Evolutionary conservation across 2,113 vertebrate species (phyloP), one percentile per base, ranked within the genome.

Genomic region (Sitta europaea): DNA sequence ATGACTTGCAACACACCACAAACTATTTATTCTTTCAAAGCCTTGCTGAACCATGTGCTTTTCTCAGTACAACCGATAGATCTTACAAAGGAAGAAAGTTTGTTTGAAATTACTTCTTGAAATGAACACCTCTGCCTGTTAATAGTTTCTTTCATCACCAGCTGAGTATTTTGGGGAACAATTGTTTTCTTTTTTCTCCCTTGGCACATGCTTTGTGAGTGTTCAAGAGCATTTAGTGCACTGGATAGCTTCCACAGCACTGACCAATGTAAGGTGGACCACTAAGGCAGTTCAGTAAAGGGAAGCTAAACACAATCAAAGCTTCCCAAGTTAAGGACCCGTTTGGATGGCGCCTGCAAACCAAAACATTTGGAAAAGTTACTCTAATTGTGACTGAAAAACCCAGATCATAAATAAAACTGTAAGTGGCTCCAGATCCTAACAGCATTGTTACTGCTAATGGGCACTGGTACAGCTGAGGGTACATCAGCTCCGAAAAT

Each of bases 351-450:
- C 2, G 58, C 86, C 96, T 87, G 21, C 67, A 92, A 93, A 81
- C 95, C 94, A 81, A 89, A 90, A 96, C 84, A 91, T 96, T 96
- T 93, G 93, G 95, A 94, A 94, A 96, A 92, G 65, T 79, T 93
- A 20, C 86, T 92, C 87, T 92, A 91, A 95, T 97, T 97, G 65
- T 93, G 93, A 95, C 85, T 94, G 83, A 95, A 95, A 97, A 97
- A 82, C 95, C 87, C 89, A 94, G 94, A 85, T 88, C 55, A 13
- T 92, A 97, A 97, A 94, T 95, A 94, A 97, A 96, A 87, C 73
- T 42, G 8, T 91, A 93, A 97, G 91, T 96, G 84, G 50, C 90
- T 94, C 95, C 81, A 95, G 92, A 94, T 96, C 84, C 62, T 75
- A 35, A 51, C 38, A 86, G 48, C 76, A 76, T 81, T 88, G 83